phyloP scores from a whole-genome alignment of 2,797 vertebrate species.

The Cossypha niveicapilla region DNA sequence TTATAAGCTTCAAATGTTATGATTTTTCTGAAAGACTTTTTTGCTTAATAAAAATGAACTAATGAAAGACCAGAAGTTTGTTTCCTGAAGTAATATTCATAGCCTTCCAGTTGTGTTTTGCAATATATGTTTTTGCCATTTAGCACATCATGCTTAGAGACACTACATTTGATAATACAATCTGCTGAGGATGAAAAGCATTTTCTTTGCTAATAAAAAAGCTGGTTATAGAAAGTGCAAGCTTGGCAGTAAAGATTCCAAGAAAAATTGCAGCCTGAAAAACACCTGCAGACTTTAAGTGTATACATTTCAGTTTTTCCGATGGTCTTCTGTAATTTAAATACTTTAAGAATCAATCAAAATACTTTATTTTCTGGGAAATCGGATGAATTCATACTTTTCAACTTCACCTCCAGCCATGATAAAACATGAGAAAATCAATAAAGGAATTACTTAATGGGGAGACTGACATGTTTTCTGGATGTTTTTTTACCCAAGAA shows the following conservation, averaged over 20 bases:
- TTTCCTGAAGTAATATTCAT: neutral
- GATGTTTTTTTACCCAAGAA: neutral
- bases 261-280: slow-evolving; percentile 28
- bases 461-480: neutral
- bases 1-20: neutral
- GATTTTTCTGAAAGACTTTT: neutral
- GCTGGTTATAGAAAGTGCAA: slow-evolving; percentile 45
- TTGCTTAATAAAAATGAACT: slow-evolving; percentile 15
- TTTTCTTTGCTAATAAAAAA: slow-evolving; percentile 48
- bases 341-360: slow-evolving; percentile 45
- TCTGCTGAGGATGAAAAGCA: slow-evolving; percentile 40
- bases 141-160: slow-evolving; percentile 11
- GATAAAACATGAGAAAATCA: neutral
- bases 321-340: slow-evolving; percentile 35
- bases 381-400: neutral
- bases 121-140: neutral
- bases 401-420: slow-evolving; percentile 5
- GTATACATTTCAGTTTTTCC: neutral
- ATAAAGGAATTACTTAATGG: neutral
- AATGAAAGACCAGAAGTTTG: slow-evolving; percentile 11
- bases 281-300: slow-evolving; percentile 36
- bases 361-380: slow-evolving; percentile 10
- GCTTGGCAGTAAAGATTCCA: slow-evolving; percentile 26
- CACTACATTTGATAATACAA: slow-evolving; percentile 33
- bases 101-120: neutral